Evolutionary conservation across 2,888 invertebrate species (phyloP).

Genomic region (Ectemnius cavifrons): DNA sequence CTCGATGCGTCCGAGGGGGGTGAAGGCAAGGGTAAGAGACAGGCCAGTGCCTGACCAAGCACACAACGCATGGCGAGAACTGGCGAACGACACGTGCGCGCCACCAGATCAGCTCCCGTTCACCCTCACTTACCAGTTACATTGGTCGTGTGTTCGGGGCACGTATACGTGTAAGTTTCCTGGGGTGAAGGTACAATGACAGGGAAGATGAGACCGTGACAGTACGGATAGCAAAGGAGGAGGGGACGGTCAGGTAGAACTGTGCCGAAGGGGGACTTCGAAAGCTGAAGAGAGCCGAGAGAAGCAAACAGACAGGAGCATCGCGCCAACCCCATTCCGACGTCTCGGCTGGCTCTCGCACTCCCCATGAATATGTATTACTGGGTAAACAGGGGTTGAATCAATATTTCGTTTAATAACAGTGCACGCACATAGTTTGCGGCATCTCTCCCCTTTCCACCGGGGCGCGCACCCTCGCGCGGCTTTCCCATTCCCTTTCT

Average conservation of each 20-base stretch:
- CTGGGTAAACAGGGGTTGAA: slow-evolving; percentile 77
- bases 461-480: slow-evolving; percentile 24
- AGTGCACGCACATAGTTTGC: slow-evolving; percentile 59
- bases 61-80: too few species aligned
- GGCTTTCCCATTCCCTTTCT: slow-evolving; percentile 12
- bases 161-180: too few species aligned
- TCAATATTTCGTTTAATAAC: slow-evolving; percentile 78
- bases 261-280: background rate
- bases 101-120: background rate
- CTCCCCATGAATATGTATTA: slow-evolving; percentile 77
- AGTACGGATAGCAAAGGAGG: background rate
- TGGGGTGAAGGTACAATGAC: background rate
- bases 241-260: too few species aligned
- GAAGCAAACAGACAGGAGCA: slow-evolving; percentile 73
- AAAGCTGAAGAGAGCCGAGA: slow-evolving; percentile 26
- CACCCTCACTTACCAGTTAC: too few species aligned
- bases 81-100: background rate
- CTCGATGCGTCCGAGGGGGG: slow-evolving; percentile 4
- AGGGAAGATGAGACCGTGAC: background rate
- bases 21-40: slow-evolving; percentile 35
- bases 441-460: slow-evolving; percentile 48
- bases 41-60: too few species aligned
- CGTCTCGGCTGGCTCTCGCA: too few species aligned
- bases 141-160: too few species aligned
- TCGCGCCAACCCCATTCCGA: slow-evolving; percentile 46